Evolutionary conservation across 2,888 invertebrate species (phyloP), one percentile per base, ranked within the genome.

Genomic region (Sminthurides aquaticus): DNA sequence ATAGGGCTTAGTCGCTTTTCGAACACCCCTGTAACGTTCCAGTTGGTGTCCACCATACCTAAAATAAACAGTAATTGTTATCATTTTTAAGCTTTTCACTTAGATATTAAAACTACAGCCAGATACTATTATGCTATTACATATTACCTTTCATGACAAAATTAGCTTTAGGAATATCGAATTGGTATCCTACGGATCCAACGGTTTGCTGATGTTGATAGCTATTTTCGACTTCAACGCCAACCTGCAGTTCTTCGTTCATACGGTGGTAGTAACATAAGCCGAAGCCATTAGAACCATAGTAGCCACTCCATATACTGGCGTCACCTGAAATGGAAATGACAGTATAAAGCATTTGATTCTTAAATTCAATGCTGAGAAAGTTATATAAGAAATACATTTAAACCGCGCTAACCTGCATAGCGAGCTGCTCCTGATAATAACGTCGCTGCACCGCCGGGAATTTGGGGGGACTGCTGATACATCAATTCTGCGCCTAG

Each of bases 181-280:
- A 86, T 81, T 97, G 95, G 81, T 98, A 98, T 15, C 90, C 96
- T 74, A 97, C 84, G 2, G 94, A 90, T 64, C 92, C 92, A 3
- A 89, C 87, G 1, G 93, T 89, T 52, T 68, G 63, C 79, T 97
- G 95, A 80, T 91, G 90, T 79, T 91, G 86, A 76, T 92, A 84
- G 77, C 91, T 94, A 3, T 95, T 90, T 80, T 97, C 96, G 75
- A 97, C 84, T 79, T 99, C 98, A 0, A 94, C 93, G 60, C 97
- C 98, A 73, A 98, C 77, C 83, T 92, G 86, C 69, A 93, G 80
- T 77, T 94, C 91, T 78, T 92, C 91, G 79, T 90, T 92, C 75
- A 92, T 90, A 80, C 88, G 91, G 77, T 95, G 96, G 81, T 94
- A 93, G 80, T 92, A 98, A 79, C 94, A 95, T 62, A 92, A 77